Percentiles rank a stretch among this genome's conserved stretches.
These are phyloP conservation scores for Centruroides vittatus DNA, from an alignment of 1,140 invertebrate genomes.

Conservation along the genomic window DNA sequence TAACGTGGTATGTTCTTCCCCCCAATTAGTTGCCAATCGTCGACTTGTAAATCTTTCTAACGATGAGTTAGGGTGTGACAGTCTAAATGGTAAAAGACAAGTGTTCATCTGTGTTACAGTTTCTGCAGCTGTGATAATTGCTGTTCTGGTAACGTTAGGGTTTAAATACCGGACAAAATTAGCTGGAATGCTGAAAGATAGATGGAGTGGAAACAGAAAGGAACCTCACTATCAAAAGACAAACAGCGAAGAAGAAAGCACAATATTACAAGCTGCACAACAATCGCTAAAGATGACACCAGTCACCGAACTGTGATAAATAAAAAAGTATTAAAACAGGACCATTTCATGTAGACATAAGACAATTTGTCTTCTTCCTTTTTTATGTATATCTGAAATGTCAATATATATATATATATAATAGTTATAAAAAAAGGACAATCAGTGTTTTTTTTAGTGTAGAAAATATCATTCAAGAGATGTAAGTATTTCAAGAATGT, in stretches of 20 bases:
- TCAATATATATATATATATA: no score
- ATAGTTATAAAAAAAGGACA: no score
- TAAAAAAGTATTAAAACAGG: no score
- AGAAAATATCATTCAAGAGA: no score
- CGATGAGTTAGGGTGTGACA: conserved; percentile 63
- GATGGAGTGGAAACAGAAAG: conserved; percentile 55
- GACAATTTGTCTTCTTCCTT: no score
- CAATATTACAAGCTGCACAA: conserved; percentile 49
- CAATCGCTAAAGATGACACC: conserved; percentile 56
- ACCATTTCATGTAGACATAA: no score
- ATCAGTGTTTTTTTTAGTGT: no score
- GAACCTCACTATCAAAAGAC: conserved; percentile 77
- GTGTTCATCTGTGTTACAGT: conserved; percentile 57
- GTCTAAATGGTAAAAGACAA: conserved; percentile 55
- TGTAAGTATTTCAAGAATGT: no score
- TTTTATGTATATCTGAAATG: no score
- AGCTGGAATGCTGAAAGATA: conserved; percentile 31
- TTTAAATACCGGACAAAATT: conserved; percentile 61
- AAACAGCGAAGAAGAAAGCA: conserved; percentile 62
- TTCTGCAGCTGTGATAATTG: conserved; percentile 47
- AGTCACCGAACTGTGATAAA: conserved; percentile 62
- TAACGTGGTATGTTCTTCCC: conserved; percentile 45
- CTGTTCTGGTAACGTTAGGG: conserved; percentile 48
- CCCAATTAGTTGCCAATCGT: conserved; percentile 49
- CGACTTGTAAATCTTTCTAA: conserved; percentile 48